A percentile compares a stretch with the other conserved stretches of the same genome.
Conservation (phyloP, 2,797 vertebrate genomes). For the Jordanella pulchra region DNA sequence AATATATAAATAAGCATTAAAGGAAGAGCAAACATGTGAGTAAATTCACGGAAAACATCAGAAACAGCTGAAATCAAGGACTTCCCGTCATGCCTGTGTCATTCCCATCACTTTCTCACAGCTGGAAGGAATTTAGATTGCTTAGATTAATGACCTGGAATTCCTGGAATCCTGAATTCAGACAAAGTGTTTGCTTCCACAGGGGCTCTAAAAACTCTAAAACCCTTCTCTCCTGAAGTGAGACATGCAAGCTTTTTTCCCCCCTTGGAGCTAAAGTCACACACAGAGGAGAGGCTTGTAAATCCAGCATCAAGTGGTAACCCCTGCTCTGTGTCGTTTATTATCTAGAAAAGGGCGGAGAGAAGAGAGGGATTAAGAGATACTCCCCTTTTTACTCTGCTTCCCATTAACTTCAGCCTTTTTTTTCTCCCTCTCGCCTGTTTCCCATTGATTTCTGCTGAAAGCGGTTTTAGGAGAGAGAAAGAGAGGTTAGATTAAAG, state of each 20-base stretch:
- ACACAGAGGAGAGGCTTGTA: slow-evolving; percentile 62
- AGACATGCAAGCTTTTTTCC: slow-evolving; percentile 22
- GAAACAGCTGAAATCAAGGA: slow-evolving; percentile 67
- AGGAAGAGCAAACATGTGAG: not conserved
- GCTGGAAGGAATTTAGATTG: slow-evolving; percentile 78
- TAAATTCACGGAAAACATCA: slow-evolving; percentile 1
- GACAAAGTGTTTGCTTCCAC: slow-evolving; percentile 71
- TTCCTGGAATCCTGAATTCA: slow-evolving; percentile 81
- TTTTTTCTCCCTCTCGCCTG: slow-evolving; percentile 39
- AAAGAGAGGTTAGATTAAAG: slow-evolving; percentile 31
- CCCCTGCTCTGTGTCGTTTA: slow-evolving; percentile 71
- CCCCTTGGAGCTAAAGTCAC: slow-evolving; percentile 48
- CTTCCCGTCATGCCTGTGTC: slow-evolving; percentile 40
- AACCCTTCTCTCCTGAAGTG: slow-evolving; percentile 43
- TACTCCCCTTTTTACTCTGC: slow-evolving; percentile 55
- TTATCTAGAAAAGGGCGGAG: slow-evolving; percentile 66
- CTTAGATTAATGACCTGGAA: slow-evolving; percentile 82
- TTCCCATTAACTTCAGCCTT: slow-evolving; percentile 66
- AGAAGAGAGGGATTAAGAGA: slow-evolving; percentile 67
- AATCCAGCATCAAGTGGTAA: slow-evolving; percentile 67
- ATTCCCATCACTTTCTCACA: slow-evolving; percentile 66
- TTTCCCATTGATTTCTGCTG: slow-evolving; percentile 62
- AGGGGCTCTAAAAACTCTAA: slow-evolving; percentile 45
- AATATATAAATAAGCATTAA: not conserved
- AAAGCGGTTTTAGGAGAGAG: slow-evolving; percentile 14